Percentiles rank a stretch among this genome's conserved stretches.
Conservation (phyloP, 2,888 invertebrate species). For the Platycheirus rosarum region DNA sequence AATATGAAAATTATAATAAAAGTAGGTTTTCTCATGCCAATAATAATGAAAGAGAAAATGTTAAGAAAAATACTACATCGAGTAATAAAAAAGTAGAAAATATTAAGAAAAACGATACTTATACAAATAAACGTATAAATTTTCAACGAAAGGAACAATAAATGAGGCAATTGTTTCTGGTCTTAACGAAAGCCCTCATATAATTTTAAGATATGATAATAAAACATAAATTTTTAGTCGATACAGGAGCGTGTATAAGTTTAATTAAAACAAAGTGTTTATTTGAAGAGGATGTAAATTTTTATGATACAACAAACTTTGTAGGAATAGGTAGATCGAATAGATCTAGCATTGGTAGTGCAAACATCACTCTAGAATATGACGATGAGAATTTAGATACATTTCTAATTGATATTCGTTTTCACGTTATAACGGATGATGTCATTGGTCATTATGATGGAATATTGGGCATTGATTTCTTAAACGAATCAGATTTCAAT, state of each 20-base stretch:
- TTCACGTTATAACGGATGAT: slow-evolving; percentile 37
- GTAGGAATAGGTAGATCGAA: slow-evolving; percentile 33
- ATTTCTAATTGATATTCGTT: slow-evolving; percentile 20
- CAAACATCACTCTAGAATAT: slow-evolving; percentile 24
- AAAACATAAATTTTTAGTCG: slow-evolving; percentile 17
- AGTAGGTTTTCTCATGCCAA: neutral
- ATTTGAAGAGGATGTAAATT: slow-evolving; percentile 29
- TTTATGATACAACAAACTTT: slow-evolving; percentile 20
- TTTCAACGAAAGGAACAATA: slow-evolving; percentile 38
- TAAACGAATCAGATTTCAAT: slow-evolving; percentile 30
- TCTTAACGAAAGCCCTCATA: too few relatives aligned
- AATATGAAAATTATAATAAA: neutral
- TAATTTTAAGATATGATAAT: neutral
- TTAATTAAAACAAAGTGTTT: slow-evolving; percentile 30
- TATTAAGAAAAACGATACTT: slow-evolving; percentile 2
- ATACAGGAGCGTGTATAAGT: slow-evolving; percentile 25
- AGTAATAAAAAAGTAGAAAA: slow-evolving; percentile 1
- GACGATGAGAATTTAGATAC: slow-evolving; percentile 22
- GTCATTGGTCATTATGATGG: slow-evolving; percentile 38
- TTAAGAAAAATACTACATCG: slow-evolving; percentile 2
- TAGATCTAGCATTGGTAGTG: slow-evolving; percentile 22
- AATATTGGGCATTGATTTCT: slow-evolving; percentile 40
- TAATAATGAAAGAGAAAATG: slow-evolving; percentile 4
- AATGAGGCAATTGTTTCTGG: slow-evolving; percentile 10
- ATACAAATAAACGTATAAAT: slow-evolving; percentile 18